Evolutionary conservation across 2,888 invertebrate species (phyloP).

Genomic region (Oscheius sp.): DNA sequence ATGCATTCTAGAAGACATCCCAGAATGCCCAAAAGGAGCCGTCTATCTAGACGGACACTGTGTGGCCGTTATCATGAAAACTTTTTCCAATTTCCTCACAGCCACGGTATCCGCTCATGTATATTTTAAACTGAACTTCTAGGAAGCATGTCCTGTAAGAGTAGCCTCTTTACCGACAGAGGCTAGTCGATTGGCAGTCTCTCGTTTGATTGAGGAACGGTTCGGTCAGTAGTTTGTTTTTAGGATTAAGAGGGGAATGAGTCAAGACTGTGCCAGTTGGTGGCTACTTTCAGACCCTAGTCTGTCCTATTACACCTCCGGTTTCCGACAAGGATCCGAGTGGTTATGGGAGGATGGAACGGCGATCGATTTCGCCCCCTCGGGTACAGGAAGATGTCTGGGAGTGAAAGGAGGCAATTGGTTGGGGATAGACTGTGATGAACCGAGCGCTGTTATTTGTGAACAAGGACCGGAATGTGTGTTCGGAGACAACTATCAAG

Average conservation of each 20-base stretch:
- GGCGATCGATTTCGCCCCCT: conserved; percentile 39
- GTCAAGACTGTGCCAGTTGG: conserved; percentile 22
- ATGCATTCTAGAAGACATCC: conserved; percentile 2
- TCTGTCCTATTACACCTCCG: conserved; percentile 56
- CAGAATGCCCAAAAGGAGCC: conserved; percentile 1
- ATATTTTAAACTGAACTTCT: neutral
- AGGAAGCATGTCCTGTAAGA: conserved; percentile 26
- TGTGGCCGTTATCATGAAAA: neutral
- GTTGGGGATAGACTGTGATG: conserved; percentile 56
- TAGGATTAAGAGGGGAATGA: conserved; percentile 21
- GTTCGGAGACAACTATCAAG: conserved; percentile 28
- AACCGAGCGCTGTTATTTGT: conserved; percentile 49
- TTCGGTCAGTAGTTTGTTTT: conserved; percentile 31
- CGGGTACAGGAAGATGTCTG: conserved; percentile 51
- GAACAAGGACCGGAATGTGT: conserved; percentile 55
- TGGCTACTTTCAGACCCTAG: conserved; percentile 38
- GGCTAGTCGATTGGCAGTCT: conserved; percentile 23
- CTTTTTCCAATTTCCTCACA: neutral
- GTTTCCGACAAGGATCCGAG: conserved; percentile 51
- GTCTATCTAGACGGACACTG: conserved; percentile 9
- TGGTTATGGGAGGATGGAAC: conserved; percentile 64
- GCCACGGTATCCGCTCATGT: neutral
- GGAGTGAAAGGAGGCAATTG: conserved; percentile 39
- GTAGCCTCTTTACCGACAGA: conserved; percentile 24
- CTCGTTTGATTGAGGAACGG: conserved; percentile 16